Percentiles rank a stretch among this genome's conserved stretches.
Conservation (phyloP, 2,888 invertebrate genomes). For the Lasioglossum lativentre region DNA sequence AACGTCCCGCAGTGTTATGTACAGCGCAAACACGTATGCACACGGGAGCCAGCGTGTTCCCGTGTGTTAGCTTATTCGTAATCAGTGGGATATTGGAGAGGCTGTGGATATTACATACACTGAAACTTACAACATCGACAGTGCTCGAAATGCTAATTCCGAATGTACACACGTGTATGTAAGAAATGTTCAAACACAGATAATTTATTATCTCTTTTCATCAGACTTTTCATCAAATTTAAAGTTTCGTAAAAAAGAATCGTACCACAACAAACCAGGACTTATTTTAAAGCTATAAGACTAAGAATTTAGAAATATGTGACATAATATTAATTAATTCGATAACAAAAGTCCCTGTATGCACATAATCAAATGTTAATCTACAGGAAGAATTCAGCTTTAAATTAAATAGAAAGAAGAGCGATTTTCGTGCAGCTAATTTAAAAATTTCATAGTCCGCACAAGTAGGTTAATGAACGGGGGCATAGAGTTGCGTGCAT, state of each 20-base stretch:
- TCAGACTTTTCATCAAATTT: not conserved
- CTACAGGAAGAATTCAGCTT: too few species aligned
- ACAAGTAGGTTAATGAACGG: not conserved
- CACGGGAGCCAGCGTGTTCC: not conserved
- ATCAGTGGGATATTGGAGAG: constrained; percentile 23
- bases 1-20: not conserved
- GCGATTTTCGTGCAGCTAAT: not conserved
- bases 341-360: too few species aligned
- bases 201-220: not conserved
- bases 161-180: not conserved
- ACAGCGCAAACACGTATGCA: not conserved
- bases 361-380: too few species aligned
- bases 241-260: too few species aligned
- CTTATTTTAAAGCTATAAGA: not conserved
- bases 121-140: not conserved
- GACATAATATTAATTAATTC: too few species aligned
- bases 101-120: not conserved
- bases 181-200: not conserved
- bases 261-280: too few species aligned
- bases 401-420: not conserved
- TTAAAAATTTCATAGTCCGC: not conserved
- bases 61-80: not conserved
- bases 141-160: not conserved
- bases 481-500: not conserved
- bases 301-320: too few species aligned